Percentiles rank a stretch among this genome's conserved stretches.
phyloP scores from a whole-genome alignment of 2,797 vertebrate species.

The Sebastes vulpes region DNA sequence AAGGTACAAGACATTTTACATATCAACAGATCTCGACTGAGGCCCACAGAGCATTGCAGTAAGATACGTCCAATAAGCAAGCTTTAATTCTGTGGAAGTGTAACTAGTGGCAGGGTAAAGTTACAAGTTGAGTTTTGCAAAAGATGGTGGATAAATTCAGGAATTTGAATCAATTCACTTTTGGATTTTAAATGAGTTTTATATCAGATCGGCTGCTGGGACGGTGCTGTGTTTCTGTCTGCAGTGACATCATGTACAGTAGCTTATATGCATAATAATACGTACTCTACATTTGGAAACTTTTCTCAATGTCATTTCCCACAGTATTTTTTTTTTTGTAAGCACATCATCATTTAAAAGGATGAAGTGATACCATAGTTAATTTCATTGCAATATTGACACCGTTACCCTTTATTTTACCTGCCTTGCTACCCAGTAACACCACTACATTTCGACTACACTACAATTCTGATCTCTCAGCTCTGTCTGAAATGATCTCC shows the following conservation, averaged over 20 bases:
- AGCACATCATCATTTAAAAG: too few species aligned
- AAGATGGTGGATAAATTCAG: not conserved
- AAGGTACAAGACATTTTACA: not conserved
- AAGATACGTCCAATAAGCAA: not conserved
- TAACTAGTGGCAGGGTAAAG: not conserved
- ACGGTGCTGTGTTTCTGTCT: not conserved
- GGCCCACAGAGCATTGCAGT: not conserved
- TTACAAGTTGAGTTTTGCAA: not conserved
- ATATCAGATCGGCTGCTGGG: not conserved
- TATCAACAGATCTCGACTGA: not conserved
- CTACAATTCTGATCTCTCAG: not conserved
- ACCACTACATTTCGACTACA: not conserved
- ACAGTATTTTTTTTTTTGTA: too few species aligned
- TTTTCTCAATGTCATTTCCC: too few species aligned
- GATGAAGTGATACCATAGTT: too few species aligned
- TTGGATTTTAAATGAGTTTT: not conserved
- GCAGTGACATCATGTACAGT: not conserved
- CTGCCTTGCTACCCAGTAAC: too few species aligned
- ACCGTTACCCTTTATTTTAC: too few species aligned
- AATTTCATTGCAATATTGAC: too few species aligned
- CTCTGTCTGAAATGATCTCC: not conserved
- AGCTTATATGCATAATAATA: too few species aligned
- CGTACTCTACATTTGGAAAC: too few species aligned
- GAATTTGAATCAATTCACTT: not conserved
- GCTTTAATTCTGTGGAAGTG: not conserved